These are phyloP conservation scores for Ptychodera flava DNA, from an alignment of 35 echinoderm and acorn worm species.

Conservation along the genomic window DNA sequence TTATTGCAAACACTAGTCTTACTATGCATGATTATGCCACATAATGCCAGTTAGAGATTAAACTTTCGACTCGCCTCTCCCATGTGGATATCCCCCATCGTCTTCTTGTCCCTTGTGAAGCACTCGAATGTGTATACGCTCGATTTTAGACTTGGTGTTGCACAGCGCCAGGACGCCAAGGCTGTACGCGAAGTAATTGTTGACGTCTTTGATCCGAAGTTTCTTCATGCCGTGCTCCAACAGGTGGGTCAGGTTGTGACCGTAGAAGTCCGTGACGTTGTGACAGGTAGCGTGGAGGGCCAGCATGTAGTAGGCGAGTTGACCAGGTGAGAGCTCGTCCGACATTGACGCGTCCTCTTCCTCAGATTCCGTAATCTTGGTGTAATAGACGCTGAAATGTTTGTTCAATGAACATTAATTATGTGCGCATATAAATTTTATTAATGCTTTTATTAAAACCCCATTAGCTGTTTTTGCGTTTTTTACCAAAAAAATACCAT, in stretches of 20 bases:
- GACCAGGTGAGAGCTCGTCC: conserved; percentile 5
- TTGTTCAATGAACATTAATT: too few species aligned
- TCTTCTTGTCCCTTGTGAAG: conserved; percentile 29
- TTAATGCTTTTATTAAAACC: too few species aligned
- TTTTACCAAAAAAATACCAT: too few species aligned
- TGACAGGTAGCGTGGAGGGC: conserved; percentile 58
- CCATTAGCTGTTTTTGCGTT: too few species aligned
- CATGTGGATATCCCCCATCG: conserved; percentile 14
- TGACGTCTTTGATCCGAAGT: conserved; percentile 13
- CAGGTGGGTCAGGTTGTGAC: conserved; percentile 28
- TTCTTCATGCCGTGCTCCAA: conserved; percentile 21
- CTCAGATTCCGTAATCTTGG: too few species aligned
- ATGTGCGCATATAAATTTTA: too few species aligned
- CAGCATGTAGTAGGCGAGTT: conserved; percentile 47
- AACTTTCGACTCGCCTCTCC: background rate
- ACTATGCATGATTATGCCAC: background rate
- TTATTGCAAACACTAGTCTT: background rate
- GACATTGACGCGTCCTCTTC: background rate
- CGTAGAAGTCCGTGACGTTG: conserved; percentile 41
- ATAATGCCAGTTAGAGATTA: background rate
- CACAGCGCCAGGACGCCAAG: conserved; percentile 56
- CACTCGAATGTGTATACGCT: background rate
- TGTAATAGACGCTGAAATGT: too few species aligned
- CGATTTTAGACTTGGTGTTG: conserved; percentile 15
- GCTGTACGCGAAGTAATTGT: conserved; percentile 59